Base-by-base conservation (phyloP, 1,140 invertebrate species). In the Penaeus indicus region DNA sequence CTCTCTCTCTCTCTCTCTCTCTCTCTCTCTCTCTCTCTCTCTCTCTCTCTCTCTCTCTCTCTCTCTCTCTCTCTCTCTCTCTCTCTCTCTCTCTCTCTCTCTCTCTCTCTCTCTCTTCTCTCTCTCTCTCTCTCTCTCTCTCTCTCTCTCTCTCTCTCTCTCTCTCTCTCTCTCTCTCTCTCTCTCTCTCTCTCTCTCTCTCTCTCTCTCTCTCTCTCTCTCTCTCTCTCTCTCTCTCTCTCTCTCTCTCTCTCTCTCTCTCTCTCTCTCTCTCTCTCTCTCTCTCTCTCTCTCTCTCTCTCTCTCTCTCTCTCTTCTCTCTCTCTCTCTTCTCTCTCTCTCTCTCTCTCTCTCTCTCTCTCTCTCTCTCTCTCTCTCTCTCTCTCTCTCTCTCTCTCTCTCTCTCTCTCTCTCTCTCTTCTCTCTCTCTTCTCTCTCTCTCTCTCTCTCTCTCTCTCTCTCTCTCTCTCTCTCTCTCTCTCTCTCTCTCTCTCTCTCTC, bases 381-480 rank as follows among this genome's bases (percentile, higher is more conserved):
- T 3, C 72, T 19, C 27, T 32, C 72, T 19, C 47, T 81, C 79
- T 62, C 22, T n/a, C 38, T 60, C 47, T 54, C 79, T 21, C 32
- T 60, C 47, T 81, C 79, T 81, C 79, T 81, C 32, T 54, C 47
- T 81, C 18, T 32, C 69, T 54, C 54, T 54, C 54, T 54, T 54
- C 54, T 54, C 54, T 54, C 54, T 54, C 54, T 54, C 54, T 54
- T 54, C 54, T 54, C 54, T 54, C 54, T 32, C 69, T 54, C 54
- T 54, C 54, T 54, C 54, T 54, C 54, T 54, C 54, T 54, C 54
- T 54, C 54, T 54, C 54, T 54, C 54, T 54, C 54, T 54, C 54
- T 54, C 54, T 54, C 54, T 54, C 54, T 54, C 54, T 54, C 54
- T 54, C 54, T 54, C 54, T 54, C 11, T 54, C 54, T 13, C 5